Base-by-base conservation (phyloP, 2,797 vertebrate genomes). In the Mus spretus region DNA sequence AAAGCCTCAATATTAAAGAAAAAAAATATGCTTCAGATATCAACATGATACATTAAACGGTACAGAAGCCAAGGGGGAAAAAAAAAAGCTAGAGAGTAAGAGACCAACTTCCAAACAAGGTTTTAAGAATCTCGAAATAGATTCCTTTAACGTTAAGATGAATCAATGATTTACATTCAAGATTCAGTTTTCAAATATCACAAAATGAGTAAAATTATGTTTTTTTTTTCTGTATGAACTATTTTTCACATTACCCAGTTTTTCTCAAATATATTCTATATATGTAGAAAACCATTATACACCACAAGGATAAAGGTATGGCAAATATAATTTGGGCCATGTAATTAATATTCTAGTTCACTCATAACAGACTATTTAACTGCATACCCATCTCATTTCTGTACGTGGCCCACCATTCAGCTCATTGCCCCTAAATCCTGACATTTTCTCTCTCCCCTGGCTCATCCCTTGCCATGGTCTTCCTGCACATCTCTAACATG, bases 131-230 rank as follows among this genome's bases (percentile, higher is more conserved):
- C 86, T 90, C 14, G 9, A 47, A 82, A 67, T 37, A 55, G 57
- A n/a, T 59, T 14, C 55, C 82, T 84, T 92, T 94, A 84, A 96
- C 40, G 47, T 34, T 94, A 92, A 88, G 65, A 91, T 40, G 86
- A 92, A 81, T 90, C 47, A 82, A 79, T 26, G 85, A 89, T 63
- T 40, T 5, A 28, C 37, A 59, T 26, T 83, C 61, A 89, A 59
- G 44, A 92, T 88, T 90, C 57, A 57, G 34, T 93, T 95, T 57
- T 92, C 90, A 96, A 96, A 92, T 81, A 70, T 61, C 93, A 95
- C 2, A 91, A 91, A 91, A 84, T 94, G 22, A 37, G 83, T 3
- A 63, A 84, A 90, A 93, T 88, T 59, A 40, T 4, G 53, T 2
- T 61, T 90, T n/a, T n/a, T n/a, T 83, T 84, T 77, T 90, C 26